Percentiles rank a stretch among this genome's conserved stretches.
phyloP scores from a whole-genome alignment of 2,888 invertebrate genomes.

The Bombylius major region DNA sequence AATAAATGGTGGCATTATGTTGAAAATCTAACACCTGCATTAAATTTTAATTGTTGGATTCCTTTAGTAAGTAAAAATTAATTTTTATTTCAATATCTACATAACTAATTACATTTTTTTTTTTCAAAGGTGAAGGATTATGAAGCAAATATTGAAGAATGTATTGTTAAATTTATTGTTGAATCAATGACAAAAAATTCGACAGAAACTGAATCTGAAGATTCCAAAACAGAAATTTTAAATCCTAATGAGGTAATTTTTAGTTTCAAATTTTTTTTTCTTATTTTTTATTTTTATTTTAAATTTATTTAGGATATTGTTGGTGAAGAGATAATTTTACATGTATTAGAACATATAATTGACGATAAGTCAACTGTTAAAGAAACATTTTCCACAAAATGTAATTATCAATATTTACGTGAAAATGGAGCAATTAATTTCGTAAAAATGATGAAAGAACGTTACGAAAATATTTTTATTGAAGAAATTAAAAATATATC shows the following conservation, averaged over 20 bases:
- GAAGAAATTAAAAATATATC: not conserved
- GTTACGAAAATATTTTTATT: not conserved
- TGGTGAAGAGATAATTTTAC: not conserved
- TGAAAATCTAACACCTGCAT: constrained; percentile 62
- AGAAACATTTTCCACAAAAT: too few species aligned
- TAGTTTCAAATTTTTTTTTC: not conserved
- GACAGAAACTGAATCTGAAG: not conserved
- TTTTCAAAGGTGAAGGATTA: not conserved
- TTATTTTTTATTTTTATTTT: not conserved
- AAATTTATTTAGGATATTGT: not conserved
- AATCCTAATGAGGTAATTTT: not conserved
- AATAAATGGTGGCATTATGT: constrained; percentile 97
- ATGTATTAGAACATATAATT: not conserved
- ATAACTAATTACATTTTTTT: not conserved
- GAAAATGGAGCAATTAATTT: too few species aligned
- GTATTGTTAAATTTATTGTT: not conserved
- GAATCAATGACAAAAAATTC: not conserved
- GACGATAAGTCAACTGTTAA: not conserved
- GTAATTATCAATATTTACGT: not conserved
- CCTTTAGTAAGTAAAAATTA: constrained; percentile 44
- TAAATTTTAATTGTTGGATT: constrained; percentile 57
- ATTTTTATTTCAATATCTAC: not conserved
- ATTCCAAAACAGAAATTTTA: not conserved
- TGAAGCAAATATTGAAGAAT: not conserved
- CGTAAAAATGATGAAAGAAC: too few species aligned